Conservation (phyloP, 2,888 invertebrate genomes). For the Euzetes globulus region DNA sequence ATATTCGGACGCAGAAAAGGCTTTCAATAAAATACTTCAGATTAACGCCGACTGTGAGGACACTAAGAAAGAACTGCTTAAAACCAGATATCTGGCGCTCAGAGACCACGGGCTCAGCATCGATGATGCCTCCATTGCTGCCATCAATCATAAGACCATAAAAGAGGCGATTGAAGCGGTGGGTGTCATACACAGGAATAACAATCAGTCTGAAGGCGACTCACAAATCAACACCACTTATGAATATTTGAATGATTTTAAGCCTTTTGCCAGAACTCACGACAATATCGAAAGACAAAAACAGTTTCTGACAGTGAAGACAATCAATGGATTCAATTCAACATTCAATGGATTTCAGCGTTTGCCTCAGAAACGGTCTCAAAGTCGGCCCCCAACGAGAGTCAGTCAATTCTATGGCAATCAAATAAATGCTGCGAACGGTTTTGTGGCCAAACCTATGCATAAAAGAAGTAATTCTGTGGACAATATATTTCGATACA, state of each 20-base stretch:
- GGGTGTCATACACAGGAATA: background rate
- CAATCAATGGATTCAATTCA: background rate
- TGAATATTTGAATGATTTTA: background rate
- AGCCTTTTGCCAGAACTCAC: background rate
- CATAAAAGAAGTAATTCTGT: slow-evolving; percentile 9
- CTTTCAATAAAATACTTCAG: background rate
- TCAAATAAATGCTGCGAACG: background rate
- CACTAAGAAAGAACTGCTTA: slow-evolving; percentile 13
- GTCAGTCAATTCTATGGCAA: background rate
- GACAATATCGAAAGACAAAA: background rate
- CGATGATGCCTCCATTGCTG: slow-evolving; percentile 17
- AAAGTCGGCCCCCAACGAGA: slow-evolving; percentile 2
- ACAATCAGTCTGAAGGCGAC: background rate
- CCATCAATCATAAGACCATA: slow-evolving; percentile 9
- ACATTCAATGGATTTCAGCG: background rate
- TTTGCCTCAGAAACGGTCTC: background rate
- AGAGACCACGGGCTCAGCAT: slow-evolving; percentile 5
- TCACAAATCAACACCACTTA: background rate
- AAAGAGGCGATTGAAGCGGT: background rate
- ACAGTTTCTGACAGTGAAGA: background rate
- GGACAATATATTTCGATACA: background rate
- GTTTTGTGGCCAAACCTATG: background rate
- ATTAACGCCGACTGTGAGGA: slow-evolving; percentile 11
- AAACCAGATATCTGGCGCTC: slow-evolving; percentile 1
- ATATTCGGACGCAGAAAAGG: slow-evolving; percentile 29